phyloP scores from a whole-genome alignment of 2,797 vertebrate genomes.

The Microhierax caerulescens region DNA sequence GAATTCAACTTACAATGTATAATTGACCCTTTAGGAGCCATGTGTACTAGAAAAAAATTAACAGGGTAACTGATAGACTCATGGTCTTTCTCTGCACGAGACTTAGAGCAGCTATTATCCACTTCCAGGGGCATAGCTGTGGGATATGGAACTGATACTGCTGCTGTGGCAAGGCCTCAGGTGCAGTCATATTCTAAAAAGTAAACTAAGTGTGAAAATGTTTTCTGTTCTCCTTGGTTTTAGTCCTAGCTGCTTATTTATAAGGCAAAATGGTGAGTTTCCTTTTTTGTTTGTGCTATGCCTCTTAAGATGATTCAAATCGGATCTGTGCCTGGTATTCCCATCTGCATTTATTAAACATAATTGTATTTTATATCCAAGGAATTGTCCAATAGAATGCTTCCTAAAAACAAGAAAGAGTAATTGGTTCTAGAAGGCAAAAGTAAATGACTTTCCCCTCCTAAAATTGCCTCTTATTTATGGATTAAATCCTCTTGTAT shows the following conservation, averaged over 20 bases:
- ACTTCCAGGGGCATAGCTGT: not conserved
- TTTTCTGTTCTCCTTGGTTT: not conserved
- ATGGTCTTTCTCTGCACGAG: not conserved
- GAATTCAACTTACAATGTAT: not conserved
- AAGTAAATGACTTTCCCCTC: not conserved
- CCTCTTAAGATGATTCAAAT: not conserved
- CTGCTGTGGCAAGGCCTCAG: not conserved
- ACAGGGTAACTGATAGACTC: not conserved
- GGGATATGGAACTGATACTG: not conserved
- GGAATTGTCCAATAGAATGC: not conserved
- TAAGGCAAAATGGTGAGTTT: not conserved
- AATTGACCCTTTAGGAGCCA: not conserved
- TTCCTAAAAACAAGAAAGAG: not conserved
- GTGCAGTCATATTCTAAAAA: not conserved
- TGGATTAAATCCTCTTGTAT: not conserved
- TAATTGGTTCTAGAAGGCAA: not conserved
- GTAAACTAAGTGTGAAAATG: not conserved
- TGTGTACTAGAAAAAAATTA: not conserved
- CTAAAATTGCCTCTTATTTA: not conserved
- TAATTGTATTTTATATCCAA: not conserved
- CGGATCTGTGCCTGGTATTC: not conserved
- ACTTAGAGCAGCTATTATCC: rapidly evolving
- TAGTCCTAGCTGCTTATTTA: not conserved
- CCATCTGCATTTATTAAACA: not conserved
- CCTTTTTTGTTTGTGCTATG: not conserved